A percentile compares a stretch with the other conserved stretches of the same genome.
Evolutionary conservation across 2,797 vertebrate genomes (phyloP).

Genomic region (Peromyscus eremicus): DNA sequence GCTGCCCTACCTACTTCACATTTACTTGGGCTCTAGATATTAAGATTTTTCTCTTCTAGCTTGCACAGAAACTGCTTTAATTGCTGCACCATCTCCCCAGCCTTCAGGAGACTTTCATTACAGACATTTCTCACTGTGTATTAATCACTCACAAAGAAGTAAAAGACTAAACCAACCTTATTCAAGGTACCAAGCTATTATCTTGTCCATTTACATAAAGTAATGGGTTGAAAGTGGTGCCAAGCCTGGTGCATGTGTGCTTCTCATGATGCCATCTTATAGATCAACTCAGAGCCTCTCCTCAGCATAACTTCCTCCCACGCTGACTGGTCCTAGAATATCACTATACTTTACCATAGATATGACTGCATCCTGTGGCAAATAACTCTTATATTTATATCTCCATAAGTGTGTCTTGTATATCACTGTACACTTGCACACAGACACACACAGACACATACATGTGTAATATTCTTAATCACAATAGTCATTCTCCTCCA

Average conservation of each 20-base stretch:
- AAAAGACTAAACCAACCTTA: not conserved
- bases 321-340: not conserved
- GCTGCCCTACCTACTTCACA: not conserved
- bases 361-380: not conserved
- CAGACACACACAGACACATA: not conserved
- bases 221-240: not conserved
- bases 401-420: not conserved
- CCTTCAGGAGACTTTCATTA: not conserved
- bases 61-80: not conserved
- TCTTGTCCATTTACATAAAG: not conserved
- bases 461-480: not conserved
- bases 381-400: not conserved
- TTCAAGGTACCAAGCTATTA: not conserved
- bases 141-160: conserved; percentile 5
- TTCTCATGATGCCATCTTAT: not conserved
- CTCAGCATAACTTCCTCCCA: not conserved
- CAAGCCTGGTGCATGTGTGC: not conserved
- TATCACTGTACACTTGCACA: not conserved
- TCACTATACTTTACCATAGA: accelerated
- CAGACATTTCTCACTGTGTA: not conserved
- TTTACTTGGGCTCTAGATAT: not conserved
- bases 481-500: not conserved
- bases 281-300: not conserved
- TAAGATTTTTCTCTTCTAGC: no score
- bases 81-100: not conserved